Base-by-base conservation (phyloP, 1,140 invertebrate genomes). In the Aphidius ervi region DNA sequence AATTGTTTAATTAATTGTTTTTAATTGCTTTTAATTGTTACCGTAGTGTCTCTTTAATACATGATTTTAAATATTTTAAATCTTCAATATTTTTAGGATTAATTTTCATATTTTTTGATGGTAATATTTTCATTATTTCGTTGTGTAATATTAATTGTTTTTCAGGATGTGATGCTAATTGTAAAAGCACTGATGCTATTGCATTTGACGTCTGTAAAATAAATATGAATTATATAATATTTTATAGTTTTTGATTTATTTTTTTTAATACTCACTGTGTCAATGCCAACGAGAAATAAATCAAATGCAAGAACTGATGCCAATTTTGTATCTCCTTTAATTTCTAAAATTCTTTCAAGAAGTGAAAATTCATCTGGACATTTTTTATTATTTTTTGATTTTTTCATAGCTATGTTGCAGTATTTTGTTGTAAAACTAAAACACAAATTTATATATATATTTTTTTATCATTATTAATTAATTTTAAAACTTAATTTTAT, bases 41-140 rank as follows among this genome's bases (percentile, higher is more conserved):
- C 92, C 92, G 86, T 65, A 95, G 83, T 5, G 91, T 88, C 83
- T 97, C 94, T 74, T 94, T 95, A 8, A 97, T 86, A 71, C 91
- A 94, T 5, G 93, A 92, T 74, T 90, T 89, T 40, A 95, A 79
- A 71, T 93, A 95, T 9, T 84, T 84, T 68, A 94, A 78, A 64
- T 85, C 83, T 56, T 90, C 87, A 42, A 94, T 78, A 60, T 85
- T 83, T 60, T 82, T 78, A 48, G 83, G 79, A 62, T 86, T 87
- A 20, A 95, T 75, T 50, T 78, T 69, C 50, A 79, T 77, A 61
- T 84, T 74, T 45, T 69, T 64, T 50, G 75, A 61, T 8, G 86
- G 84, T 45, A 93, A 71, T 45, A 87, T 77, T n/a, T 70, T 73
- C 50, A 78, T 74, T 7, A 95, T 73, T 80, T 95, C 93, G 55